Base-by-base conservation (phyloP, 2,888 invertebrate genomes). In the Hirtodrosophila duncani region DNA sequence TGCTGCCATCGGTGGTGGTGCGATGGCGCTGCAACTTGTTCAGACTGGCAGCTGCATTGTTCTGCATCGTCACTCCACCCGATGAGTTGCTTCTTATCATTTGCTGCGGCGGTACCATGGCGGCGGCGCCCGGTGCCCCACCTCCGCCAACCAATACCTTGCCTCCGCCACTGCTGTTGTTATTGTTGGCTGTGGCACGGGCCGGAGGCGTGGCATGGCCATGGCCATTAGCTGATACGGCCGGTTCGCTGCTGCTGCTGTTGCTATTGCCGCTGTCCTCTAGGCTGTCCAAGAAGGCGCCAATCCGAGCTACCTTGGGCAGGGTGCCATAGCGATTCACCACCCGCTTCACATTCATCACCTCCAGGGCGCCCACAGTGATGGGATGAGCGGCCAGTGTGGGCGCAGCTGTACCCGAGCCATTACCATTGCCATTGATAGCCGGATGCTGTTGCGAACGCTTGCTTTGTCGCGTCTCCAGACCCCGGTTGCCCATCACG, bases 241-340 rank as follows among this genome's bases (percentile, higher is more conserved):
- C 9, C 33, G 14, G 3, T 31, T 23, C 8, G 13, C 26, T 8
- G 45, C 64, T 34, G 30, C 16, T 39, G 48, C 52, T 16, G 51
- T 48, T 27, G 45, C 48, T 17, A 62, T 31, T 1, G 17, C 51
- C 27, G 49, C 93, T 93, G 83, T 95, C 94, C 30, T 95, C 91
- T 81, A 99, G 89, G 3, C 97, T 97, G 87, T 98, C 98, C 43
- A 99, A 88, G 87, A 96, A 99, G 3, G 98, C 98, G 18, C 98
- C 98, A 74, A 99, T 98, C 64, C 98, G 91, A 6, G 97, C 97
- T 34, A 95, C 97, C 88, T 98, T 99, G 0, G 99, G 99, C 81
- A 99, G 88, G 6, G 99, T 99, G 10, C 99, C 99, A 85, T 98
- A 98, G 16, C 97, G 91, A 87, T 96, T 97, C 65, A 96, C 96